Percentiles rank a stretch among this genome's conserved stretches.
Evolutionary conservation across 1,140 invertebrate species (phyloP).

Genomic region (Brachionus asplanchnoidis): DNA sequence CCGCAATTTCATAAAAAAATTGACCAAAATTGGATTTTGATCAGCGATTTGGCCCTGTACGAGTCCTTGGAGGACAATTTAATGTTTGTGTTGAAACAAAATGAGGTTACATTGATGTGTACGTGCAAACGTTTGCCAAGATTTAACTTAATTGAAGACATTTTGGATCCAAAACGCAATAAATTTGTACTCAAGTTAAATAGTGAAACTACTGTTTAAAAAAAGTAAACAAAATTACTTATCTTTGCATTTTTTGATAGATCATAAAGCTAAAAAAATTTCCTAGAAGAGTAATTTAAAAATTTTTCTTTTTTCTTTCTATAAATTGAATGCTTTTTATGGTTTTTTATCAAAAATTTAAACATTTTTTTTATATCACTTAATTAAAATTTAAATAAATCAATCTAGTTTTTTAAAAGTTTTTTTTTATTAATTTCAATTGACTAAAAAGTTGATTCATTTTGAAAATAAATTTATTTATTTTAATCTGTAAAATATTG

Average conservation of each 20-base stretch:
- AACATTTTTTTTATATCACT: background rate
- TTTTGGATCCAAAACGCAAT: constrained; percentile 89
- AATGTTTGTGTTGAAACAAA: constrained; percentile 40
- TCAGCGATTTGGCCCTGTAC: background rate
- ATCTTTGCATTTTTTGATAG: background rate
- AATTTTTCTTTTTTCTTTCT: background rate
- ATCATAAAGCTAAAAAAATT: background rate
- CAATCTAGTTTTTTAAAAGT: background rate
- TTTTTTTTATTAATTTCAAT: background rate
- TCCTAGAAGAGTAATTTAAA: background rate
- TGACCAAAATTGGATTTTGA: constrained; percentile 40
- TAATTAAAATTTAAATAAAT: background rate
- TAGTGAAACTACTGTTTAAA: constrained; percentile 87
- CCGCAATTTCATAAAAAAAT: constrained; percentile 27
- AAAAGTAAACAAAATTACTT: background rate
- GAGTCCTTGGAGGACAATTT: constrained; percentile 8
- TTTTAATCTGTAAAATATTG: no score
- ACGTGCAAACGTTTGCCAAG: constrained; percentile 31
- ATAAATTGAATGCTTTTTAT: background rate
- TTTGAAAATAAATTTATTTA: no score
- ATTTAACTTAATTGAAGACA: constrained; percentile 72
- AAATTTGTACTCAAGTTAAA: constrained; percentile 88
- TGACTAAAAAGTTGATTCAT: no score
- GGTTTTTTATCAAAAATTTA: background rate
- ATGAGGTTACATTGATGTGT: constrained; percentile 34